Percentiles rank a stretch among this genome's conserved stretches.
Evolutionary conservation across 2,797 vertebrate species (phyloP).

Genomic region (Zonotrichia albicollis): DNA sequence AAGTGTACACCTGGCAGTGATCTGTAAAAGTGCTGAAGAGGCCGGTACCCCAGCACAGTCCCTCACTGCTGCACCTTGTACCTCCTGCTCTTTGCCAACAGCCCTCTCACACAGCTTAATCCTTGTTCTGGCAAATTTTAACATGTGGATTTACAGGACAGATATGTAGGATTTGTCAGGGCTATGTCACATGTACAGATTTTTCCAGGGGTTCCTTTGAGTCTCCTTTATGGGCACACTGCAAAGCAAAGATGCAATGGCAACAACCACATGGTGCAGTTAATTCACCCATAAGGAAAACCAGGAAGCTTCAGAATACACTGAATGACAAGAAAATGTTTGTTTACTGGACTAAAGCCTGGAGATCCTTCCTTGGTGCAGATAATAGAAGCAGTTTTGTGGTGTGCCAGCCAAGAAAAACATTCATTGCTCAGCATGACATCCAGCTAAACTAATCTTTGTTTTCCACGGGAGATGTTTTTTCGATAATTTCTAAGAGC

Average conservation of each 20-base stretch:
- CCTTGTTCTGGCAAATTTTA: neutral
- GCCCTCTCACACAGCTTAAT: neutral
- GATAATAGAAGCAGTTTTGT: neutral
- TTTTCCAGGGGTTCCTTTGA: neutral
- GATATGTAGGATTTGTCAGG: neutral
- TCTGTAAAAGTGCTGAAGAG: neutral
- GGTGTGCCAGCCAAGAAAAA: conserved; percentile 30
- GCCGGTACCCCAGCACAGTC: neutral
- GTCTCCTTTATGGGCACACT: neutral
- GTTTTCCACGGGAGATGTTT: conserved; percentile 44
- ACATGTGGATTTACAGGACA: neutral
- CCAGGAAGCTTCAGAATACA: neutral
- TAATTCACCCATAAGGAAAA: neutral
- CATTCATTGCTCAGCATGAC: conserved; percentile 19
- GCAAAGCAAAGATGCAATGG: neutral
- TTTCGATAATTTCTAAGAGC: conserved; percentile 37
- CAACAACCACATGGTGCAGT: neutral
- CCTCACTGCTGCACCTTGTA: neutral
- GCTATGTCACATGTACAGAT: fast-evolving
- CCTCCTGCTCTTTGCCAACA: neutral
- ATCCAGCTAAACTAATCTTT: conserved; percentile 44
- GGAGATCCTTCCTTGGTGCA: neutral
- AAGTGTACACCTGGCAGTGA: neutral
- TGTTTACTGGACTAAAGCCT: conserved; percentile 29
- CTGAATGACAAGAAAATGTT: neutral